phyloP scores from a whole-genome alignment of 2,113 vertebrate genomes.

The Turdus rufiventris region DNA sequence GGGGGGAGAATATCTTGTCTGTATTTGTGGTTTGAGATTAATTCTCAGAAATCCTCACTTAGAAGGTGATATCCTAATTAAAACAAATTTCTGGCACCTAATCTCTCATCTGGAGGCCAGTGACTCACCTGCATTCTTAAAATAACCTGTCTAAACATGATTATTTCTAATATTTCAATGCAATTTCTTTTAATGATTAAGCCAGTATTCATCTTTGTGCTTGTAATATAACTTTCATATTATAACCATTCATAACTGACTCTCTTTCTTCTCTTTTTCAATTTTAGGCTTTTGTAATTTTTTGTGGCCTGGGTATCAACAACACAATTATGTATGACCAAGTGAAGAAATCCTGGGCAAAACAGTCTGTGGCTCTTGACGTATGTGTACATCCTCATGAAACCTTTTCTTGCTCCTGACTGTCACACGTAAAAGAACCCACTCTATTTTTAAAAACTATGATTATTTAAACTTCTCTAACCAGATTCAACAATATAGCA shows the following conservation, averaged over 20 bases:
- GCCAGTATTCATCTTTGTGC: background rate
- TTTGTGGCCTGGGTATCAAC: constrained; percentile 98
- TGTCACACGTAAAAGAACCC: background rate
- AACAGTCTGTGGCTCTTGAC: constrained; percentile 97
- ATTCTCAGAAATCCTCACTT: background rate
- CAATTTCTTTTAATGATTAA: background rate
- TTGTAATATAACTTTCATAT: background rate
- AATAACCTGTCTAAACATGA: background rate
- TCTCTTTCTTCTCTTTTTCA: background rate
- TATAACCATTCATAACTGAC: background rate
- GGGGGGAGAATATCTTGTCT: background rate
- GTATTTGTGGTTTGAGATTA: background rate
- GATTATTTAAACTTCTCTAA: background rate
- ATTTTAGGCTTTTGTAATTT: constrained; percentile 96
- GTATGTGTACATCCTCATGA: constrained; percentile 73
- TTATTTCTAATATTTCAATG: background rate
- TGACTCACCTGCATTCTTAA: background rate
- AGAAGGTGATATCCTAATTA: background rate
- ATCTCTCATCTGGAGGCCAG: background rate
- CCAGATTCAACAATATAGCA: background rate
- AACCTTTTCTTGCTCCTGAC: background rate
- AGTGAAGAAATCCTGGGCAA: constrained; percentile 99
- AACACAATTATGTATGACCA: constrained; percentile 99
- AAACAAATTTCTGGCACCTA: background rate
- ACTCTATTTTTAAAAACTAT: background rate